Evolutionary conservation across 2,113 vertebrate species (phyloP), one percentile per base, ranked within the genome.

Genomic region (Arizona elegans): DNA sequence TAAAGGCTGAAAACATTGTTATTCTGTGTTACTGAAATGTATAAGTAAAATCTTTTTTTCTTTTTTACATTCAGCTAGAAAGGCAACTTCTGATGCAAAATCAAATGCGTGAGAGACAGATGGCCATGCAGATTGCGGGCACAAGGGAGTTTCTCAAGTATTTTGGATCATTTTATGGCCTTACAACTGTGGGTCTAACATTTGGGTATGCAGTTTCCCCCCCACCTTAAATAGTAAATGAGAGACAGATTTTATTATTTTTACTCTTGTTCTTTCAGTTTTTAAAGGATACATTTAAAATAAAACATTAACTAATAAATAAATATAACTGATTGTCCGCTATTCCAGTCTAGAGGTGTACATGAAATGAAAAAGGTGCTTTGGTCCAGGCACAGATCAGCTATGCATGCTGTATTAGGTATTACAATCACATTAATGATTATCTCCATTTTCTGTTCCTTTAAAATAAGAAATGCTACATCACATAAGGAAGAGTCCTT

Each of bases 111-210:
- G 98, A 99, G 96, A 97, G 98, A 85, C 98, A 99, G 97, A 96
- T 98, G 97, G 98, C 98, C 0, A 98, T 99, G 98, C 98, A 99
- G 97, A 97, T 99, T 38, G 98, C 99, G 92, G 98, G 98, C 98
- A 98, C 98, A 92, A 96, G 98, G 90, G 98, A 99, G 97, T 98
- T 98, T 95, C 96, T 99, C 92, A 99, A 98, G 91, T 99, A 99
- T 97, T 99, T 97, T 43, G 98, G 98, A 56, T 91, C 97, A 0
- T 99, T 99, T 97, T 99, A 96, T 95, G 91, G 97, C 17, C 56
- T 99, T 95, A 17, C 97, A 56, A 70, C 97, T 4, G 1, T 98
- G 56, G 97, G 97, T 87, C 97, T 99, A 95, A 97, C 97, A 91
- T 50, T 94, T 13, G 98, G 98, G 98, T 99, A 97, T 94, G 97